Percentiles rank a stretch among this genome's conserved stretches.
Evolutionary conservation across 2,113 vertebrate genomes (phyloP).

Genomic region (Onychostruthus taczanowskii): DNA sequence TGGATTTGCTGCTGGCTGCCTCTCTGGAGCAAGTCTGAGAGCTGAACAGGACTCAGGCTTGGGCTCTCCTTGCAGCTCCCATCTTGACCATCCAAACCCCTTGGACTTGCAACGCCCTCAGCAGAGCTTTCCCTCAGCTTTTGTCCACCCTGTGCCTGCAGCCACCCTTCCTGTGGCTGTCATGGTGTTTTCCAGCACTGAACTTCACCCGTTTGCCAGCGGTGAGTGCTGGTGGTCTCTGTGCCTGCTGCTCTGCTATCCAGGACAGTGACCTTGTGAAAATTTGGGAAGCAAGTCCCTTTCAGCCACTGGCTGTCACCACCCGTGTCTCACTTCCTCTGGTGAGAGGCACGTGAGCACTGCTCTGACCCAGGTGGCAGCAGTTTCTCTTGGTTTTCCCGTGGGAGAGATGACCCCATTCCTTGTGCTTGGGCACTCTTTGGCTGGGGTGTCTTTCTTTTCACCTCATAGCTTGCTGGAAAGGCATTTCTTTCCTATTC

Average conservation of each 20-base stretch:
- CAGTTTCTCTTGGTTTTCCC: not conserved
- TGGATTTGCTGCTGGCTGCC: not conserved
- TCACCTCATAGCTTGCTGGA: not conserved
- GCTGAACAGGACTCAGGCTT: not conserved
- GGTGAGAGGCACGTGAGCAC: not conserved
- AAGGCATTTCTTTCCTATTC: not conserved
- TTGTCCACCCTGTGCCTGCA: not conserved
- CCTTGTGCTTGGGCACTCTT: not conserved
- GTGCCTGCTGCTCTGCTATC: not conserved
- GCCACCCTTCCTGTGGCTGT: not conserved
- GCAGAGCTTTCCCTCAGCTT: not conserved
- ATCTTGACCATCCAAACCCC: not conserved
- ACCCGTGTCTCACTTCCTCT: not conserved
- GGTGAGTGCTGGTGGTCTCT: not conserved
- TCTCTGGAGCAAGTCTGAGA: not conserved
- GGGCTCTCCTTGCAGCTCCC: not conserved
- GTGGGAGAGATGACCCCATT: fast-evolving
- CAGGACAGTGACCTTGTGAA: not conserved
- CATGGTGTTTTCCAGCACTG: not conserved
- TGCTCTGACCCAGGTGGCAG: not conserved
- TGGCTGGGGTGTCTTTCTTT: not conserved
- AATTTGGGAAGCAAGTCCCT: not conserved
- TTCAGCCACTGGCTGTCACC: not conserved
- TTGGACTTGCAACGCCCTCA: not conserved
- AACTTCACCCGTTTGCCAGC: not conserved